Base-by-base conservation (phyloP, 2,888 invertebrate genomes). In the Leistus spinibarbis region DNA sequence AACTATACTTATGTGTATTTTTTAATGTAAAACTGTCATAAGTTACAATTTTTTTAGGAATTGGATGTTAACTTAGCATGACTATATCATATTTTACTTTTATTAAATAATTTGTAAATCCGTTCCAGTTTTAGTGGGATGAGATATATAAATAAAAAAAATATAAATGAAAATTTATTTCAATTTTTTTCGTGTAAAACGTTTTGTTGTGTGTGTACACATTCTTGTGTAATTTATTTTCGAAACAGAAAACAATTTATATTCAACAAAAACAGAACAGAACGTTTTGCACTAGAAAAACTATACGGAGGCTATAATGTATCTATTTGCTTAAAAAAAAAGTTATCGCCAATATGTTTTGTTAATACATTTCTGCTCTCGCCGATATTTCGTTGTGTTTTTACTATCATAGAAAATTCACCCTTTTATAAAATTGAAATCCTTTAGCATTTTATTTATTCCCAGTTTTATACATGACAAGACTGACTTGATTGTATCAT, bases 71-170 rank as follows among this genome's bases (percentile, higher is more conserved):
- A 76, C 67, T 68, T 74, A 71, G 63, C 75, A 76, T 67, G 67
- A 74, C 69, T 79, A 76, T 78, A 78, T 78, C 77, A 78, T 79
- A 77, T 78, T 77, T 76, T 76, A 75, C 76, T 73, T 77, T 66
- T 77, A 75, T 77, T 77, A 76, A 77, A 76, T 77, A 54, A 76
- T 76, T 78, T 78, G 71, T 78, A 69, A 77, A 68, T 79, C 79
- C 81, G 82, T 85, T 85, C 85, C 86, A 86, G 86, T 86, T 87
- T 86, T 86, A 87, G 82, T 86, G 86, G 85, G 82, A 82, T 81
- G 82, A 27, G 67, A 68, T 74, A 68, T 74, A 74, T 74, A 67
- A 74, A 65, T 27, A 40, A 40, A 40, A 40, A 40, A 40, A 40
- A 40, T 40, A 40, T 40, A 40, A 40, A 40, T 40, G 40, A 40